Evolutionary conservation across 2,888 invertebrate genomes (phyloP), one percentile per base, ranked within the genome.

Genomic region (Aphidius colemani): DNA sequence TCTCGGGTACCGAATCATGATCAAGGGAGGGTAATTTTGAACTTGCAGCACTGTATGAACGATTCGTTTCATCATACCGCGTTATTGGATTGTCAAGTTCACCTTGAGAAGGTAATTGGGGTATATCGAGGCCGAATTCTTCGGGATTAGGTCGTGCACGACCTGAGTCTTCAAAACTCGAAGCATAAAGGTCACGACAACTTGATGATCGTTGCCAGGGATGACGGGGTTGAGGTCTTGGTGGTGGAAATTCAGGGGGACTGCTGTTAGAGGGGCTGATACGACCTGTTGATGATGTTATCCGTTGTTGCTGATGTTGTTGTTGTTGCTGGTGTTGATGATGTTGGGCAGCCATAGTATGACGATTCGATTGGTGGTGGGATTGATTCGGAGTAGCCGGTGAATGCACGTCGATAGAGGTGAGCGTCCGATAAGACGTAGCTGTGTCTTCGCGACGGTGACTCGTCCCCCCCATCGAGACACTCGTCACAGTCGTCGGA

Each of bases 171-270:
- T 90, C 89, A 82, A 90, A 90, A 82, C 88, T 89, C 80, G 88
- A 90, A 80, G 91, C 91, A 79, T 90, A 90, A 67, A 94, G 86
- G 78, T 93, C 92, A 83, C 91, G 90, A 83, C 93, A 93, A 77
- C 92, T 92, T 74, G 91, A 90, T 79, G 92, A 92, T 78, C 93
- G 90, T 69, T 91, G 89, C 91, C 92, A 91, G 66, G 86, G 82
- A 75, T 85, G 85, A 70, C 84, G 82, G 70, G 80, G 80, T 68
- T 78, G 65, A 69, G 82, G 80, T 76, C 85, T 83, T 65, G 84
- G 81, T 69, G 82, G 77, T 66, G 80, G 80, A 71, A 82, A 82
- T 78, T 82, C 81, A 70, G 78, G 76, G 70, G 81, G 80, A 81
- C 81, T 81, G 79, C 81, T 79, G 82, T 82, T 82, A 82, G 81